Evolutionary conservation across 2,888 invertebrate genomes (phyloP).

Genomic region (Drosophila niveifrons): DNA sequence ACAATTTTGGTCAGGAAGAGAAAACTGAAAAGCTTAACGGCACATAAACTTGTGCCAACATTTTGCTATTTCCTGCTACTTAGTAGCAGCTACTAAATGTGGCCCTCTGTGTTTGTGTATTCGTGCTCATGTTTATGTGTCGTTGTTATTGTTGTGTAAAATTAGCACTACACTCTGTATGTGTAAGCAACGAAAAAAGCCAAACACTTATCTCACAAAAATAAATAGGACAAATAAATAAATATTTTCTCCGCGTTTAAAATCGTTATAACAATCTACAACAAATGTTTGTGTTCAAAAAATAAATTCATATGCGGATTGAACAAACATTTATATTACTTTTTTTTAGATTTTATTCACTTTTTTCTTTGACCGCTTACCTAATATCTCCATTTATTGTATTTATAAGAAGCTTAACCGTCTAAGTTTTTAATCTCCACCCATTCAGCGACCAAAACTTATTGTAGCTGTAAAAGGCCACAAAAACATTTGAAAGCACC

Average conservation of each 20-base stretch:
- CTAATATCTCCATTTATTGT: neutral
- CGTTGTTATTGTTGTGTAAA: conserved; percentile 36
- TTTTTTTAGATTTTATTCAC: too few relatives aligned
- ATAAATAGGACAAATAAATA: conserved; percentile 16
- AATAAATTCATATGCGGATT: too few relatives aligned
- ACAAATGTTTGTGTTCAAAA: too few relatives aligned
- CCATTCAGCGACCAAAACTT: neutral
- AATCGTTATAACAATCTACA: neutral
- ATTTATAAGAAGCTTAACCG: conserved; percentile 1
- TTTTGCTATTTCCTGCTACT: conserved; percentile 63
- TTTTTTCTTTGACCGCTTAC: neutral
- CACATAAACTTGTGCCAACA: conserved; percentile 49
- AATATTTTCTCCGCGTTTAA: conserved; percentile 32
- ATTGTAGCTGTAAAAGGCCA: conserved; percentile 17
- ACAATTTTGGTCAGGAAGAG: conserved; percentile 53
- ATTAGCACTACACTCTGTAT: conserved; percentile 58
- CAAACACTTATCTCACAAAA: conserved; percentile 4
- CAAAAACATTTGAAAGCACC: neutral
- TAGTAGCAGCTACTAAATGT: conserved; percentile 32
- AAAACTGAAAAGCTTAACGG: conserved; percentile 56
- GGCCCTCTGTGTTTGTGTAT: conserved; percentile 2
- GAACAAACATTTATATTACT: too few relatives aligned
- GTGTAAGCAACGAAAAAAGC: conserved; percentile 32
- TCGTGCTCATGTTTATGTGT: conserved; percentile 6
- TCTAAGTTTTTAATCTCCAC: neutral